Base-by-base conservation (phyloP, 2,113 vertebrate genomes). In the Sylvietta virens region DNA sequence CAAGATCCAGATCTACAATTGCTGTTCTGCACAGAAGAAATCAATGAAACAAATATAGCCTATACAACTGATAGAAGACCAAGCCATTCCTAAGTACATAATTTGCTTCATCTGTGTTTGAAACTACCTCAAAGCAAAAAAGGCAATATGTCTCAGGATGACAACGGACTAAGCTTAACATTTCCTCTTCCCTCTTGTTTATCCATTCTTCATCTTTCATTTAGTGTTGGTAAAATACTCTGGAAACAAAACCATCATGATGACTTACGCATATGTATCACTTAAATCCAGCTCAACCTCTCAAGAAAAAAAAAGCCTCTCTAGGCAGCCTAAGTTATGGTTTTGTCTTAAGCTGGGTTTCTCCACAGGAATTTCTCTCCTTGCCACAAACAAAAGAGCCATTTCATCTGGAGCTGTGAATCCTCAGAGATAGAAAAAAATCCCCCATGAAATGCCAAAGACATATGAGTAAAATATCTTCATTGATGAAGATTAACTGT, bases 111-210 rank as follows among this genome's bases (percentile, higher is more conserved):
- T 40, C 62, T 84, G 24, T 78, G 35, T 82, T 80, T 81, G 60
- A 83, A 88, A 26, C n/a, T 61, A 81, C 40, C 71, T 74, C 60
- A 96, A 58, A 93, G 42, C 39, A 81, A 82, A 92, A 83, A 79
- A 45, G 54, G 39, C 23, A 95, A 50, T 66, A 81, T 40, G 18
- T 81, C 73, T 88, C 64, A 83, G 61, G 90, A 84, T 48, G 44
- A 80, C 71, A 95, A 58, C 67, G 72, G 92, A 71, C 60, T 87
- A 87, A 95, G 54, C 70, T 91, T 76, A 93, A 93, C 47, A 85
- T 70, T 91, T 95, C 81, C 70, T 94, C 76, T 57, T 28, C n/a
- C 21, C 5, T 74, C 65, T 71, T 86, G 76, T 90, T 94, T 92
- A 81, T 69, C 57, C 33, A 42, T 77, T 89, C 61, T 71, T 86